phyloP scores from a whole-genome alignment of 2,888 invertebrate genomes.

The Orchesella flavescens region DNA sequence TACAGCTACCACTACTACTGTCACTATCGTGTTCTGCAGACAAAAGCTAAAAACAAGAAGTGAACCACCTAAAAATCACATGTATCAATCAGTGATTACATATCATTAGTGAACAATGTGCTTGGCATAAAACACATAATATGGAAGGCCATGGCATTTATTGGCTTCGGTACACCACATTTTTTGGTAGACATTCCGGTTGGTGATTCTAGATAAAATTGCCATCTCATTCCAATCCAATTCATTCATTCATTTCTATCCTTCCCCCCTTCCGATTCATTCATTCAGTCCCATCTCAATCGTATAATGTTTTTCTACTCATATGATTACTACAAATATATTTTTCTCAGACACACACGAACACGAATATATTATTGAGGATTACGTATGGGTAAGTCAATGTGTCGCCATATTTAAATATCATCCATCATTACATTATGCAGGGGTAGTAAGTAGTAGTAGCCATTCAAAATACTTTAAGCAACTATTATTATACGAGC shows the following conservation, averaged over 20 bases:
- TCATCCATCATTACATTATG: no score
- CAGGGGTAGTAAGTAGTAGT: no score
- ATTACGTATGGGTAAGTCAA: no score
- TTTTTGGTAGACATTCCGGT: background rate
- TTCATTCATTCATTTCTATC: constrained; percentile 16
- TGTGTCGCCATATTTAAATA: no score
- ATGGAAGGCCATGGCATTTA: constrained; percentile 13
- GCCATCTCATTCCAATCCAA: background rate
- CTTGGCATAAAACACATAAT: background rate
- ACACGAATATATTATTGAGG: no score
- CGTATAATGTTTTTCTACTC: no score
- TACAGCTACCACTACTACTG: background rate
- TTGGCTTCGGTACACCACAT: background rate
- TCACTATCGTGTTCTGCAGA: constrained; percentile 1
- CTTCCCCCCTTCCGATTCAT: background rate
- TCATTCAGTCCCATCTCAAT: background rate
- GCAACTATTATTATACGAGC: no score
- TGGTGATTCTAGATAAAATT: constrained; percentile 31
- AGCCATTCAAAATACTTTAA: no score
- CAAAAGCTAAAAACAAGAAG: background rate
- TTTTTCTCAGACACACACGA: no score
- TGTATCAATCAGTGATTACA: constrained; percentile 24
- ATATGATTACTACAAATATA: no score
- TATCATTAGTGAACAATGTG: background rate
- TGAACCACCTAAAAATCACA: constrained; percentile 21